phyloP scores from a whole-genome alignment of 2,888 invertebrate genomes.

The Noctuana brunneofusca region DNA sequence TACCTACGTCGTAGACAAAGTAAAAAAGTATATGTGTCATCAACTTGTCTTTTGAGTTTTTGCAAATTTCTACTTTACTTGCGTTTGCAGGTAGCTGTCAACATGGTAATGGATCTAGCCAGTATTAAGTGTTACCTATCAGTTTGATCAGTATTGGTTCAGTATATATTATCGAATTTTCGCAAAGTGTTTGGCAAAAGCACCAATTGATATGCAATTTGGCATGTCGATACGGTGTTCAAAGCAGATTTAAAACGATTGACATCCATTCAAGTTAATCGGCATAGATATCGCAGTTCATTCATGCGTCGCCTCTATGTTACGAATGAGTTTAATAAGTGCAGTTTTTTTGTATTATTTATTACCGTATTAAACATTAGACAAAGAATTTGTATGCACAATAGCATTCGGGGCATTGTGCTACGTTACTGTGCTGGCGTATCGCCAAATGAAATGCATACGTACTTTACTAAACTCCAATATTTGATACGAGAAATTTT shows the following conservation, averaged over 20 bases:
- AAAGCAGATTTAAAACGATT: constrained; percentile 33
- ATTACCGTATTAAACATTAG: constrained; percentile 5
- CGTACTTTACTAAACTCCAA: constrained; percentile 16
- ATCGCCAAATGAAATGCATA: constrained; percentile 25
- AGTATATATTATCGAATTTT: background rate
- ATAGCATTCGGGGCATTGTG: constrained; percentile 8
- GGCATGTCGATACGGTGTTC: constrained; percentile 23
- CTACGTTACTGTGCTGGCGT: constrained; percentile 15
- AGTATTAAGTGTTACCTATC: too few relatives aligned
- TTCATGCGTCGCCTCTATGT: constrained; percentile 22
- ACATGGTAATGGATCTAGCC: too few relatives aligned
- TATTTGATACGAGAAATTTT: background rate
- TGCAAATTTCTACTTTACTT: too few relatives aligned
- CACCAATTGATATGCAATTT: constrained; percentile 32
- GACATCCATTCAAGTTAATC: constrained; percentile 31
- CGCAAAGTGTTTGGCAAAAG: constrained; percentile 27
- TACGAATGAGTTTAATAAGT: background rate
- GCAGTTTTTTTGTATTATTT: constrained; percentile 4
- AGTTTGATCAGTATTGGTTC: too few relatives aligned
- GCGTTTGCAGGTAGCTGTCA: too few relatives aligned
- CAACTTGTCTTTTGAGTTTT: too few relatives aligned
- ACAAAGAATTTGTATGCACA: constrained; percentile 16
- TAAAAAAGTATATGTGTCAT: too few relatives aligned
- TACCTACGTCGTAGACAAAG: too few relatives aligned
- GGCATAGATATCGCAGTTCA: constrained; percentile 30